Percentiles rank a stretch among this genome's conserved stretches.
Conservation (phyloP, 2,113 vertebrate species). For the Gopherus evgoodei region DNA sequence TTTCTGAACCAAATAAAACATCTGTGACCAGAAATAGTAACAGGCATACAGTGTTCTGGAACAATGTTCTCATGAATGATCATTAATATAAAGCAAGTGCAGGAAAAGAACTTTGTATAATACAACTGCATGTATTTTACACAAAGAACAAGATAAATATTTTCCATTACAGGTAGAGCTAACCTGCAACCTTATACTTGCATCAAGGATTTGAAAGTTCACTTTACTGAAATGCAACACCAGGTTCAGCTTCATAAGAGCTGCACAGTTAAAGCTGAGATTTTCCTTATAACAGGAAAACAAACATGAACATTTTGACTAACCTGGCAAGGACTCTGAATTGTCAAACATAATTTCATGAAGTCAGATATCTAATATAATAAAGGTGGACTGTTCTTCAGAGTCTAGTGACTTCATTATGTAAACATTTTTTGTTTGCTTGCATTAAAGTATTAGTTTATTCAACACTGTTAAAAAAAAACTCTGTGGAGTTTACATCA, state of each 20-base stretch:
- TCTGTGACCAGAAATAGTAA: background rate
- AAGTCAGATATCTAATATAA: background rate
- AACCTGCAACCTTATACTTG: slow-evolving; percentile 1
- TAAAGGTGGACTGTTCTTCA: background rate
- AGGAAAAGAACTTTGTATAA: background rate
- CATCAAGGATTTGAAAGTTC: background rate
- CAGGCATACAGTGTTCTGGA: background rate
- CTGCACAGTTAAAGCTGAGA: background rate
- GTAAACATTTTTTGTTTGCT: background rate
- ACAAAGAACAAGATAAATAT: background rate
- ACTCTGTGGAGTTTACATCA: slow-evolving; percentile 65
- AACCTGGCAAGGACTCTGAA: slow-evolving; percentile 12
- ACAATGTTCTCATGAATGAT: background rate
- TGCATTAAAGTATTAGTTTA: background rate
- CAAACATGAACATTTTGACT: slow-evolving; percentile 2
- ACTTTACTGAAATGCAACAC: slow-evolving; percentile 2
- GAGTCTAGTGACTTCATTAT: background rate
- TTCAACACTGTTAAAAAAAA: slow-evolving; percentile 48
- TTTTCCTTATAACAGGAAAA: slow-evolving; percentile 14
- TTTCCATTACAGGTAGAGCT: background rate
- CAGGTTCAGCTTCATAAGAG: background rate
- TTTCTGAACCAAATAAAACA: background rate
- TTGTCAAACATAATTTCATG: background rate
- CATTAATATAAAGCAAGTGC: background rate
- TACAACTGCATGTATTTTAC: background rate